These are phyloP conservation scores for Gobio occitaniae DNA, from an alignment of 2,797 vertebrate species.

Conservation along the genomic window DNA sequence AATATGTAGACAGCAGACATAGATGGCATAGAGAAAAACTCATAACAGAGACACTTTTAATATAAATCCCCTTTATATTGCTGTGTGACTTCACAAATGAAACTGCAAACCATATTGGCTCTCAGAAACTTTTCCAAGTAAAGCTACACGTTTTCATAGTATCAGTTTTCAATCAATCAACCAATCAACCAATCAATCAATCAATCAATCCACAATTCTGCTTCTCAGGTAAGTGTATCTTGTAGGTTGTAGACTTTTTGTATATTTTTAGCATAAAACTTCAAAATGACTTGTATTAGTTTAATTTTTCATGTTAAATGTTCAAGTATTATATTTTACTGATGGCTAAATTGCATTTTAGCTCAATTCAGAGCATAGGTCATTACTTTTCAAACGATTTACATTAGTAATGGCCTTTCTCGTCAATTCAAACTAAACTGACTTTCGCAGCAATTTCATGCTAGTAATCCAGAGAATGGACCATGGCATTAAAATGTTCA, in stretches of 20 bases:
- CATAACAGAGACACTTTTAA: slow-evolving; percentile 5
- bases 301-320: not conserved
- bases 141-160: not conserved
- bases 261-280: not conserved
- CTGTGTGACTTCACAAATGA: not conserved
- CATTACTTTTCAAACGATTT: slow-evolving; percentile 15
- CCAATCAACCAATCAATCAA: not conserved
- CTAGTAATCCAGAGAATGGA: slow-evolving; percentile 6
- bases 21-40: slow-evolving; percentile 2
- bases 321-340: not conserved
- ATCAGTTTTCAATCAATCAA: not conserved
- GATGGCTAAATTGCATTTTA: slow-evolving; percentile 8
- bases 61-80: not conserved
- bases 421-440: slow-evolving; percentile 20
- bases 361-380: not conserved
- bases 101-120: not conserved
- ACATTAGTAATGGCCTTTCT: slow-evolving; percentile 18
- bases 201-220: not conserved
- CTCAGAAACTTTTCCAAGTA: not conserved
- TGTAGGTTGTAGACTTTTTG: not conserved
- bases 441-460: slow-evolving; percentile 6
- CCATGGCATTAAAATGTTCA: slow-evolving; percentile 9
- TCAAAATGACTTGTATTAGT: not conserved
- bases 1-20: not conserved
- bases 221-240: not conserved